Evolutionary conservation across 2,113 vertebrate genomes (phyloP).

Genomic region (Butorides virescens): DNA sequence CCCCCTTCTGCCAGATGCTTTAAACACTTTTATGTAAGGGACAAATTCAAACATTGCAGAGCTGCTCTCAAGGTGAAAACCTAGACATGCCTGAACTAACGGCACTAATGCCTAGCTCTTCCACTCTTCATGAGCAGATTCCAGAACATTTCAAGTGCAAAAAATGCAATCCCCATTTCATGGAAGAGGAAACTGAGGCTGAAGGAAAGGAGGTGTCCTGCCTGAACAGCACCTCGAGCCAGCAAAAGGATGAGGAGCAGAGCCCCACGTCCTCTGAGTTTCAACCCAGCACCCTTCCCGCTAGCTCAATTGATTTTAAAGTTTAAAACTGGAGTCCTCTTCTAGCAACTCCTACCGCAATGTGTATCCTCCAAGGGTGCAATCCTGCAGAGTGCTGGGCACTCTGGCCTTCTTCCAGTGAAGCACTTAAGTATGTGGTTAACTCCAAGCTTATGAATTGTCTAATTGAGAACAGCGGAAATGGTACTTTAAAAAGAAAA

Average conservation of each 20-base stretch:
- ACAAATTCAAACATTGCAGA: not conserved
- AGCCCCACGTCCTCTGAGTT: not conserved
- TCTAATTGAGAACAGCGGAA: not conserved
- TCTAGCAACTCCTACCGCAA: not conserved
- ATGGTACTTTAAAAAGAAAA: not conserved
- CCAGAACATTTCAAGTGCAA: not conserved
- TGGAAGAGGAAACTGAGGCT: not conserved
- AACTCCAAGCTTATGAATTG: not conserved
- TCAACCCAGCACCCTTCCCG: not conserved
- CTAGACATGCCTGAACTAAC: not conserved
- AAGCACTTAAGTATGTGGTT: not conserved
- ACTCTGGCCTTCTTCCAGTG: not conserved
- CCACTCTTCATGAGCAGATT: not conserved
- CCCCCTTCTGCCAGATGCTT: conserved; percentile 18
- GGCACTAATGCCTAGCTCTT: not conserved
- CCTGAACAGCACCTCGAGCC: not conserved
- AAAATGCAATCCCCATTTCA: not conserved
- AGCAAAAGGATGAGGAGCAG: not conserved
- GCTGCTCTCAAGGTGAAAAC: not conserved
- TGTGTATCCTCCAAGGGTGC: not conserved
- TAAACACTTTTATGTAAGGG: not conserved
- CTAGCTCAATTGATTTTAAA: not conserved
- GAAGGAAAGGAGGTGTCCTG: not conserved
- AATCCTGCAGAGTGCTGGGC: not conserved
- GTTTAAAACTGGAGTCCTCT: not conserved